These are phyloP conservation scores for Serranus cabrilla DNA, from an alignment of 2,797 vertebrate genomes.

Conservation along the genomic window DNA sequence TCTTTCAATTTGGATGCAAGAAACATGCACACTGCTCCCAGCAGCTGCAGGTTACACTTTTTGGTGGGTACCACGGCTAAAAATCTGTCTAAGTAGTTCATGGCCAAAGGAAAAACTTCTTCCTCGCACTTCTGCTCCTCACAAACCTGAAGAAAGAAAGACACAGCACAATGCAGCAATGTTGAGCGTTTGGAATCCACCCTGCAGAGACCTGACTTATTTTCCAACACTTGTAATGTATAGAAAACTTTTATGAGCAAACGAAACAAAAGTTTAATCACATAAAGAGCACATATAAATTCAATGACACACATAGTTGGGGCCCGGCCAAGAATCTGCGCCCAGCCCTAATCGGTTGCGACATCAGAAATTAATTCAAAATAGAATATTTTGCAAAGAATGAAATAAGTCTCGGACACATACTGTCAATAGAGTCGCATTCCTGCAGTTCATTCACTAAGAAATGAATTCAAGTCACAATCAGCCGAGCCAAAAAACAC, in stretches of 20 bases:
- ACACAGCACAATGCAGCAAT: slow-evolving; percentile 62
- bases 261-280: slow-evolving; percentile 67
- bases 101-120: slow-evolving; percentile 98
- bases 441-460: slow-evolving; percentile 88
- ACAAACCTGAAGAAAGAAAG: slow-evolving; percentile 89
- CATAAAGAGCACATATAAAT: slow-evolving; percentile 73
- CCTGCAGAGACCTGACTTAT: slow-evolving; percentile 33
- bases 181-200: slow-evolving; percentile 57
- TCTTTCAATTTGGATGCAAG: slow-evolving; percentile 99
- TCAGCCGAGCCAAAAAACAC: slow-evolving; percentile 84
- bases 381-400: slow-evolving; percentile 65
- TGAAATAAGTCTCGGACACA: slow-evolving; percentile 62
- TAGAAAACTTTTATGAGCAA: slow-evolving; percentile 53
- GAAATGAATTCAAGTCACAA: slow-evolving; percentile 90
- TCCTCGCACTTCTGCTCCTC: slow-evolving; percentile 99
- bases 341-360: slow-evolving; percentile 79
- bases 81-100: slow-evolving; percentile 99
- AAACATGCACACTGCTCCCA: slow-evolving; percentile 99
- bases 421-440: slow-evolving; percentile 84
- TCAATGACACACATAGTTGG: slow-evolving; percentile 81
- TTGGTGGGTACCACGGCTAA: slow-evolving; percentile 94
- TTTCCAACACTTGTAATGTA: slow-evolving; percentile 36
- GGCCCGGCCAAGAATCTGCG: slow-evolving; percentile 77
- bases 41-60: slow-evolving; percentile 96
- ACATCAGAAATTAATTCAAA: slow-evolving; percentile 74